These are phyloP conservation scores for Hemichromis elongatus DNA, from an alignment of 2,113 vertebrate species.

Conservation along the genomic window DNA sequence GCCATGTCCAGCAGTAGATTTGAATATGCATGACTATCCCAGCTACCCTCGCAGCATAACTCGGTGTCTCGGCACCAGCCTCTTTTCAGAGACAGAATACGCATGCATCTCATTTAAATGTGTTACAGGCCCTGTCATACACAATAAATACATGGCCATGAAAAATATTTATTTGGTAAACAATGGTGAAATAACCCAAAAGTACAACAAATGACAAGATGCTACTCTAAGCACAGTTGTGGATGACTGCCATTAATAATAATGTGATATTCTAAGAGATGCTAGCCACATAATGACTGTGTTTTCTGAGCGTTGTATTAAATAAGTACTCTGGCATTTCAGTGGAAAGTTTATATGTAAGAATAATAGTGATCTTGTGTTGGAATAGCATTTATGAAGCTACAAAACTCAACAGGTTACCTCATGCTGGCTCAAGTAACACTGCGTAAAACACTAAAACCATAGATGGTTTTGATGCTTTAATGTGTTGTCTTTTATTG, in stretches of 20 bases:
- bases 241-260: not conserved
- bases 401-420: not conserved
- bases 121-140: conserved; percentile 65
- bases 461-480: not conserved
- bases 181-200: conserved; percentile 17
- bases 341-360: not conserved
- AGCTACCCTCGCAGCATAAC: conserved; percentile 69
- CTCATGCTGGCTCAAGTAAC: not conserved
- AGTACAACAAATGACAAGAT: not conserved
- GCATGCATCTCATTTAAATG: conserved; percentile 76
- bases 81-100: conserved; percentile 50
- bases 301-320: not conserved
- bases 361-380: not conserved
- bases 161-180: conserved; percentile 41
- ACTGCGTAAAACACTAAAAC: not conserved
- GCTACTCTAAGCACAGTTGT: not conserved
- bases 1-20: conserved; percentile 75
- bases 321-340: not conserved
- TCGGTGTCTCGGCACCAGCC: conserved; percentile 35
- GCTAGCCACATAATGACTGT: not conserved
- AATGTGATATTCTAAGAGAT: not conserved
- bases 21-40: conserved; percentile 79
- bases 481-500: not conserved
- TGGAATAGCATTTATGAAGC: not conserved
- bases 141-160: conserved; percentile 58